Conservation (phyloP, 1,140 invertebrate species). For the Tetramorium alpestre region DNA sequence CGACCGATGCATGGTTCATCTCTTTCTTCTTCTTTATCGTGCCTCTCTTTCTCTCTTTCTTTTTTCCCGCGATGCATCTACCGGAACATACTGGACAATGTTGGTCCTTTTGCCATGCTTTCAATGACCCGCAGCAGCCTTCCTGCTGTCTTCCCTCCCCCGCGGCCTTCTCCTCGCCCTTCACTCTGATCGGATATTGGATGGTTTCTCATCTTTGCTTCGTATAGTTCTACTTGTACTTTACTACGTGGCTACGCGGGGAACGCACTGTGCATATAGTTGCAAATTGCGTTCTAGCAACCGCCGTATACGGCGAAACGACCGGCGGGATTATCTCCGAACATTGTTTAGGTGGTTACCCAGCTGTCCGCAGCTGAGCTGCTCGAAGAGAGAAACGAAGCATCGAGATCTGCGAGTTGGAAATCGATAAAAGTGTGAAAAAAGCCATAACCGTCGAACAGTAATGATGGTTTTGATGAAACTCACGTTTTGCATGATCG, state of each 20-base stretch:
- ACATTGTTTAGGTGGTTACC: slow-evolving; percentile 53
- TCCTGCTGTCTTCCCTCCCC: slow-evolving; percentile 27
- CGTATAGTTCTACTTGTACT: slow-evolving; percentile 48
- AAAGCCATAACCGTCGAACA: slow-evolving; percentile 41
- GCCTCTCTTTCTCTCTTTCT: slow-evolving; percentile 18
- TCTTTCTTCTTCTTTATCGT: slow-evolving; percentile 22
- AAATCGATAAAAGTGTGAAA: slow-evolving; percentile 42
- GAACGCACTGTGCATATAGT: slow-evolving; percentile 45
- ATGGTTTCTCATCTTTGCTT: slow-evolving; percentile 60
- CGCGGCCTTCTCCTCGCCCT: not conserved
- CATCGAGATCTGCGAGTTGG: not conserved
- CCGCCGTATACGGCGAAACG: slow-evolving; percentile 44
- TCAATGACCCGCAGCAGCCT: slow-evolving; percentile 66
- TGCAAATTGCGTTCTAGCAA: slow-evolving; percentile 57
- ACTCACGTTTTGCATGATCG: slow-evolving; percentile 44
- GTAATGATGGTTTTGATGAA: slow-evolving; percentile 37
- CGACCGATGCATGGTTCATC: slow-evolving; percentile 20
- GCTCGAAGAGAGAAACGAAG: slow-evolving; percentile 18
- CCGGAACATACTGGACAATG: slow-evolving; percentile 62
- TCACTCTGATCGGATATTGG: slow-evolving; percentile 61
- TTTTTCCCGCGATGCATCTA: slow-evolving; percentile 55
- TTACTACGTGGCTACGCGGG: slow-evolving; percentile 14
- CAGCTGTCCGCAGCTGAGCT: slow-evolving; percentile 13
- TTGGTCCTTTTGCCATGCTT: slow-evolving; percentile 64
- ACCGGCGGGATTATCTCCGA: slow-evolving; percentile 54